Percentiles rank a stretch among this genome's conserved stretches.
Conservation (phyloP, 2,113 vertebrate species). For the pig (Sus scrofa) region T2T-Sscrofa CM000820.6:72428001-72428500, state of each 20-base stretch:
- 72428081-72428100: background rate
- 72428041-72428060: conserved; percentile 31
- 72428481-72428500: no score
- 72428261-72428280: background rate
- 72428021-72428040: background rate
- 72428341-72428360: background rate
- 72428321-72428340: background rate
- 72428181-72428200: background rate
- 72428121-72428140: background rate
- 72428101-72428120: background rate
- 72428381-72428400: background rate
- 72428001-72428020: background rate
- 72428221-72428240: background rate
- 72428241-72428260: background rate
- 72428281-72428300: background rate
- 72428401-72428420: background rate
- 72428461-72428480: background rate
- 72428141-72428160: background rate
- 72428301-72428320: background rate
- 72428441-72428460: background rate
- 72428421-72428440: background rate
- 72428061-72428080: background rate
- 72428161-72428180: background rate
- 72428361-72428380: background rate
- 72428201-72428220: background rate